These are phyloP conservation scores for Actinostola sp. DNA, from an alignment of 92 coral and sea anemone species.

Conservation along the genomic window DNA sequence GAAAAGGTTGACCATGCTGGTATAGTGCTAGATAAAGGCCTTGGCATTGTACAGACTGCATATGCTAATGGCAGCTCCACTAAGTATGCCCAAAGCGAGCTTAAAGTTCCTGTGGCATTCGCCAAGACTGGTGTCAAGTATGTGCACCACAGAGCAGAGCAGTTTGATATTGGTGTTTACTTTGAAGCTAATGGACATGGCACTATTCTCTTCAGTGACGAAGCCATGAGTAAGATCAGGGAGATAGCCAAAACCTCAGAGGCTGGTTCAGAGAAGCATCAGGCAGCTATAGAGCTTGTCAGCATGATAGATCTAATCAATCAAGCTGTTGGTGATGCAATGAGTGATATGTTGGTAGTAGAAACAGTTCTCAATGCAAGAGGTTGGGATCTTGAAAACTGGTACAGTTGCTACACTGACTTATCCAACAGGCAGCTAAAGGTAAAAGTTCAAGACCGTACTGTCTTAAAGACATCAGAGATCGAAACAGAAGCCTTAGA, in stretches of 20 bases:
- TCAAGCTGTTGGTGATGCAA: conserved; percentile 97
- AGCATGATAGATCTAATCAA: conserved; percentile 83
- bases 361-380: conserved; percentile 84
- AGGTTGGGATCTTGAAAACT: conserved; percentile 76
- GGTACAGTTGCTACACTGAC: conserved; percentile 83
- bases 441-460: conserved; percentile 88
- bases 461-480: conserved; percentile 84
- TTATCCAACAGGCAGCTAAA: conserved; percentile 89
- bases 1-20: conserved; percentile 84
- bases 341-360: conserved; percentile 93
- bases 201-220: conserved; percentile 77
- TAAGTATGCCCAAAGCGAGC: conserved; percentile 65
- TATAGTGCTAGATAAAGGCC: conserved; percentile 68
- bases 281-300: conserved; percentile 69
- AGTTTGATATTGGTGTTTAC: conserved; percentile 94
- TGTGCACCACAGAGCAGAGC: conserved; percentile 90
- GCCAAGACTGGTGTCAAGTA: conserved; percentile 99
- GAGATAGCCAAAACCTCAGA: conserved; percentile 50
- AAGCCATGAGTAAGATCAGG: conserved; percentile 63
- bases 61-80: conserved; percentile 99
- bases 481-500: conserved; percentile 78
- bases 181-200: conserved; percentile 99
- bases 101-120: conserved; percentile 91
- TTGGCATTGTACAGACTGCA: conserved; percentile 97
- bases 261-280: conserved; percentile 50